Conservation (phyloP, 2,888 invertebrate species). For the Byasa hedistus region DNA sequence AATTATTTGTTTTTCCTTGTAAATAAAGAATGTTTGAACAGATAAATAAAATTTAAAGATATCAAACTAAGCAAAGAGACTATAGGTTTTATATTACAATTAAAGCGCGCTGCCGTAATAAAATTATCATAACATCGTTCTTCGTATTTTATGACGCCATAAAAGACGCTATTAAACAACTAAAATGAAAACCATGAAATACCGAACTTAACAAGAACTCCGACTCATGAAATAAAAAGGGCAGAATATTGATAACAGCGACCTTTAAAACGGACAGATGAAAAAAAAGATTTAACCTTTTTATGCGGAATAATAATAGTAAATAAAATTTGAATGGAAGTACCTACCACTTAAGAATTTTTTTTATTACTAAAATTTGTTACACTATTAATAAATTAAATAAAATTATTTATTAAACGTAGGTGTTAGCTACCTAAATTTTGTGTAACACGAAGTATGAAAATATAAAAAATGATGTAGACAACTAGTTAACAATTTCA, state of each 20-base stretch:
- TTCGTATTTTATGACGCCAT: constrained; percentile 28
- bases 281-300: background rate
- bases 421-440: too few species aligned
- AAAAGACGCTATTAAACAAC: constrained; percentile 30
- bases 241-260: constrained; percentile 16
- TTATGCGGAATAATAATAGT: background rate
- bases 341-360: too few species aligned
- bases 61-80: constrained; percentile 17
- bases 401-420: too few species aligned
- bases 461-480: too few species aligned
- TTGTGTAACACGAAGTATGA: too few species aligned
- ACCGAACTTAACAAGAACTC: constrained; percentile 24
- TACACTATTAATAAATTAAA: too few species aligned
- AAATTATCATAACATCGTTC: constrained; percentile 32
- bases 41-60: constrained; percentile 9
- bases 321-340: too few species aligned
- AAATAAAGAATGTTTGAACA: too few species aligned
- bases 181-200: constrained; percentile 29
- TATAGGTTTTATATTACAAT: constrained; percentile 28
- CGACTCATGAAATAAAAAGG: constrained; percentile 11
- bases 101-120: constrained; percentile 26
- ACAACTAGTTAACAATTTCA: too few species aligned
- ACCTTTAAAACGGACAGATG: background rate
- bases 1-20: too few species aligned
- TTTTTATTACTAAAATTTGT: too few species aligned